Evolutionary conservation across 2,888 invertebrate species (phyloP).

Genomic region (Dendrolimus pini): DNA sequence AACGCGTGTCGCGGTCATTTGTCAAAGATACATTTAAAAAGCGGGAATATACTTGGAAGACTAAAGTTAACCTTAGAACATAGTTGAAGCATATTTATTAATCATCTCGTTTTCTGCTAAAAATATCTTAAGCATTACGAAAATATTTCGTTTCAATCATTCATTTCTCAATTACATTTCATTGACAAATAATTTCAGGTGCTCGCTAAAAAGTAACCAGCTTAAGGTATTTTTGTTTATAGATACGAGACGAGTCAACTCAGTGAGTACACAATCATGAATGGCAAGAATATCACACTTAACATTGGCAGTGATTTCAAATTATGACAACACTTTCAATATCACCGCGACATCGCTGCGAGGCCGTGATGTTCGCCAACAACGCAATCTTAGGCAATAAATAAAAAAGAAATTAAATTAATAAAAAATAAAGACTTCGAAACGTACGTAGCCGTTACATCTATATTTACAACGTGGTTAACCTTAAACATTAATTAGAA

Average conservation of each 20-base stretch:
- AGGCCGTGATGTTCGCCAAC: conserved; percentile 21
- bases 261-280: conserved; percentile 14
- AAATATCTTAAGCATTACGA: too few species aligned
- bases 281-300: conserved; percentile 17
- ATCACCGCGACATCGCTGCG: conserved; percentile 11
- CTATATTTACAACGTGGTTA: conserved; percentile 58
- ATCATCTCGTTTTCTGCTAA: conserved; percentile 4
- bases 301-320: conserved; percentile 29
- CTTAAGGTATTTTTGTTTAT: too few species aligned
- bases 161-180: too few species aligned
- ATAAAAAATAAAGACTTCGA: conserved; percentile 67
- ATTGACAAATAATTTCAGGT: too few species aligned
- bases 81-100: too few species aligned
- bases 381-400: conserved; percentile 57
- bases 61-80: background rate
- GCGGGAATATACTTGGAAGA: background rate
- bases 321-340: conserved; percentile 9
- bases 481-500: conserved; percentile 64
- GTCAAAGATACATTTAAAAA: background rate
- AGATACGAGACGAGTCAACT: too few species aligned
- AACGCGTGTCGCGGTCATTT: background rate
- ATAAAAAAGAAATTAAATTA: conserved; percentile 61
- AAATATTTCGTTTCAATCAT: too few species aligned
- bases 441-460: conserved; percentile 50
- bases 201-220: too few species aligned